A percentile compares a stretch with the other conserved stretches of the same genome.
phyloP scores from a whole-genome alignment of 2,797 vertebrate species.

The Falco novaeseelandiae region DNA sequence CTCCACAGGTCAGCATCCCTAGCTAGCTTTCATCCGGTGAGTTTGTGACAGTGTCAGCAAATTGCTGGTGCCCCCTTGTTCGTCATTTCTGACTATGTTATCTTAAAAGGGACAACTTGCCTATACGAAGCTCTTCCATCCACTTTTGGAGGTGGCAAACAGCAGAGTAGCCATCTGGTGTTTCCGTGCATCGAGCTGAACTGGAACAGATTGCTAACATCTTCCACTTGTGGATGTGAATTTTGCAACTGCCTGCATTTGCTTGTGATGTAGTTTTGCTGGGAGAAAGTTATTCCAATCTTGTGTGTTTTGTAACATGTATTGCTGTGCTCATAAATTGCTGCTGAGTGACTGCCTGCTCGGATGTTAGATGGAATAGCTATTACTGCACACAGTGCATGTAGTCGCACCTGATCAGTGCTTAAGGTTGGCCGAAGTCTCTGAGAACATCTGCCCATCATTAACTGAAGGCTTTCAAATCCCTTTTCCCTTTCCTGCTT shows the following conservation, averaged over 20 bases:
- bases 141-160: not conserved
- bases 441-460: not conserved
- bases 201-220: not conserved
- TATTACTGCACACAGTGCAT: not conserved
- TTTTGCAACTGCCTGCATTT: not conserved
- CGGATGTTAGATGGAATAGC: not conserved
- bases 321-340: not conserved
- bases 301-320: constrained; percentile 1
- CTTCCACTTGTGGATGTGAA: not conserved
- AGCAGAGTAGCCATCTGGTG: not conserved
- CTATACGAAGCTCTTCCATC: not conserved
- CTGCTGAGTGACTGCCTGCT: not conserved
- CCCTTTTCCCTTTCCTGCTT: not conserved
- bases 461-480: not conserved
- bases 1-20: not conserved
- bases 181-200: not conserved
- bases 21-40: not conserved
- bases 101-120: not conserved
- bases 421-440: not conserved
- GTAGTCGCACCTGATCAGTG: not conserved
- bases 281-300: not conserved
- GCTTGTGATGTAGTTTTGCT: not conserved
- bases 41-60: not conserved
- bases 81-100: not conserved
- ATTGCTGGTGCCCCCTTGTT: not conserved